Conservation (phyloP, 1,140 invertebrate species). For the Neomicropteryx cornuta region DNA sequence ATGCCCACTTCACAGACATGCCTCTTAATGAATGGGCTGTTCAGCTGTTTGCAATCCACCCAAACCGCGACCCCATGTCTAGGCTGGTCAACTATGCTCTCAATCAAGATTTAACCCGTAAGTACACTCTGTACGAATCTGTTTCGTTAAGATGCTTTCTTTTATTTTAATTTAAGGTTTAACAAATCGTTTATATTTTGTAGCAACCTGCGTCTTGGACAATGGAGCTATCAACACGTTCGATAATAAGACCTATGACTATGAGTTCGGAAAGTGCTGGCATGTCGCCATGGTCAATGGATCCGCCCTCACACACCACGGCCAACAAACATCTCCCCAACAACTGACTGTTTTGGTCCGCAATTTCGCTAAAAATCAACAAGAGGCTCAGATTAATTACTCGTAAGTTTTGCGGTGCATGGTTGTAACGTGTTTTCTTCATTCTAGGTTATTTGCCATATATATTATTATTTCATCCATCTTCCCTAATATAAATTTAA, state of each 20-base stretch:
- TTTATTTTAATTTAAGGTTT: not conserved
- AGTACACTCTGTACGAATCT: conserved; percentile 12
- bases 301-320: conserved; percentile 20
- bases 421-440: no score
- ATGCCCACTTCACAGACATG: conserved; percentile 24
- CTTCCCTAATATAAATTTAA: no score
- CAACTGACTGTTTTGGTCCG: conserved; percentile 24
- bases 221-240: conserved; percentile 43
- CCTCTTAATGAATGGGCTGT: conserved; percentile 15
- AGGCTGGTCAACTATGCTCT: conserved; percentile 15
- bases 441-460: no score
- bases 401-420: conserved; percentile 35
- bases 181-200: conserved; percentile 17
- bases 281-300: conserved; percentile 46
- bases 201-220: conserved; percentile 51
- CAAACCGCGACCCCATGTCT: conserved; percentile 19
- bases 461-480: no score
- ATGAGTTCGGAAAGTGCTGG: conserved; percentile 43
- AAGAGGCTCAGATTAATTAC: conserved; percentile 31
- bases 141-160: no score
- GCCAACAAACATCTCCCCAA: conserved; percentile 16
- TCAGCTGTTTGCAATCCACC: conserved; percentile 23
- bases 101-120: conserved; percentile 14
- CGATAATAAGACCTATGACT: conserved; percentile 43
- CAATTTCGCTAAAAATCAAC: conserved; percentile 20